phyloP scores from a whole-genome alignment of 2,888 invertebrate species.

The Tachina lurida region DNA sequence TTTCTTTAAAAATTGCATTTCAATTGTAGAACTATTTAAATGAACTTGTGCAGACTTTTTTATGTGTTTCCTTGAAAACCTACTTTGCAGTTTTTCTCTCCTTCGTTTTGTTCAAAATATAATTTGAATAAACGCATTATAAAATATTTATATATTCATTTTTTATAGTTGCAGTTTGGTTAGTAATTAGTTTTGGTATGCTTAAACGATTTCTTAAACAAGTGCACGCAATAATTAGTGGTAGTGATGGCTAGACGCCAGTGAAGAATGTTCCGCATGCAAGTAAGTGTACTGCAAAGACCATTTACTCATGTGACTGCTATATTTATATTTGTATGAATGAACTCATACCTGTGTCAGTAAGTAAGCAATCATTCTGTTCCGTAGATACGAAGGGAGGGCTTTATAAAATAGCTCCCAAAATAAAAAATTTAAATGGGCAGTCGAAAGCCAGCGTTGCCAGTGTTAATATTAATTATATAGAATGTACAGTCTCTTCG shows the following conservation, averaged over 20 bases:
- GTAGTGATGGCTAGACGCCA: slow-evolving; percentile 58
- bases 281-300: slow-evolving; percentile 8
- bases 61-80: slow-evolving; percentile 40
- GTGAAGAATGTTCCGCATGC: slow-evolving; percentile 51
- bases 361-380: neutral
- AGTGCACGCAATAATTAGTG: slow-evolving; percentile 67
- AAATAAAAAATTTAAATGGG: neutral
- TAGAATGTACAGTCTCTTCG: too few relatives aligned
- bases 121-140: slow-evolving; percentile 45
- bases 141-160: slow-evolving; percentile 17
- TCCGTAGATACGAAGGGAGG: neutral
- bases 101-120: slow-evolving; percentile 19
- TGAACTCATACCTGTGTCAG: neutral
- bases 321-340: slow-evolving; percentile 15
- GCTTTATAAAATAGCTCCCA: neutral
- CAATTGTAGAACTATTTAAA: slow-evolving; percentile 6
- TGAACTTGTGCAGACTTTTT: slow-evolving; percentile 43
- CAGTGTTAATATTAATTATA: too few relatives aligned
- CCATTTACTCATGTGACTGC: neutral
- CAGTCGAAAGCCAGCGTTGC: too few relatives aligned
- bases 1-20: slow-evolving; percentile 4
- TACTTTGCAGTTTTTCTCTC: neutral
- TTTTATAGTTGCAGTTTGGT: slow-evolving; percentile 46
- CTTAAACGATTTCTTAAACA: slow-evolving; percentile 60
- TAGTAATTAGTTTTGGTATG: slow-evolving; percentile 61